These are phyloP conservation scores for Nipponia nippon DNA, from an alignment of 2,113 vertebrate species.

Conservation along the genomic window DNA sequence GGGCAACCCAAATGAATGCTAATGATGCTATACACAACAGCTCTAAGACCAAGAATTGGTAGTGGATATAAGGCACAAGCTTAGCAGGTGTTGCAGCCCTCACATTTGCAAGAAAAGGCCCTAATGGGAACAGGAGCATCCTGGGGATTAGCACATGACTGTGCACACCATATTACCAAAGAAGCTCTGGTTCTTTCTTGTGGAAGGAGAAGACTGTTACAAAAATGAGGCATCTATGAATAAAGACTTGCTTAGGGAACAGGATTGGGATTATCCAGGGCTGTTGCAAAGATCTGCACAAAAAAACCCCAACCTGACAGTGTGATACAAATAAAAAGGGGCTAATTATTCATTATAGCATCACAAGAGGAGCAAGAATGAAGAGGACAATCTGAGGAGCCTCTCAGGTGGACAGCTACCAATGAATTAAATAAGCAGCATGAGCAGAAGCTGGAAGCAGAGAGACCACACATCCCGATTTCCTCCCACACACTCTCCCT, in stretches of 20 bases:
- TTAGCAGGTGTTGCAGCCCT: neutral
- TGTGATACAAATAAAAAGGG: neutral
- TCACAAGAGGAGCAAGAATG: neutral
- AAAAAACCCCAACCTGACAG: neutral
- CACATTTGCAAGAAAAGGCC: neutral
- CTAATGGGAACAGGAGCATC: neutral
- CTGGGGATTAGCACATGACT: neutral
- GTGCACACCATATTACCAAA: neutral
- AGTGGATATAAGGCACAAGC: neutral
- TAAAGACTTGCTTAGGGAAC: neutral
- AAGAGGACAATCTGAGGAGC: neutral
- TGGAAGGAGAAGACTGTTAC: neutral
- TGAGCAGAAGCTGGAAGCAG: neutral
- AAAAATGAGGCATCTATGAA: neutral
- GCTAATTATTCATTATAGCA: neutral
- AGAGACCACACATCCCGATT: accelerated
- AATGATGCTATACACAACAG: neutral
- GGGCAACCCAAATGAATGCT: neutral
- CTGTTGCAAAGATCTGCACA: neutral
- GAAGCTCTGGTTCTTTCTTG: neutral
- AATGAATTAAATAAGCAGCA: neutral
- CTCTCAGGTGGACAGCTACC: neutral
- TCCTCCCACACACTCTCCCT: neutral
- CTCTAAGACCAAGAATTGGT: neutral
- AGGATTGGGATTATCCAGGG: no score